Conservation (phyloP, 2,888 invertebrate genomes). For the Tetanocera ferruginea region DNA sequence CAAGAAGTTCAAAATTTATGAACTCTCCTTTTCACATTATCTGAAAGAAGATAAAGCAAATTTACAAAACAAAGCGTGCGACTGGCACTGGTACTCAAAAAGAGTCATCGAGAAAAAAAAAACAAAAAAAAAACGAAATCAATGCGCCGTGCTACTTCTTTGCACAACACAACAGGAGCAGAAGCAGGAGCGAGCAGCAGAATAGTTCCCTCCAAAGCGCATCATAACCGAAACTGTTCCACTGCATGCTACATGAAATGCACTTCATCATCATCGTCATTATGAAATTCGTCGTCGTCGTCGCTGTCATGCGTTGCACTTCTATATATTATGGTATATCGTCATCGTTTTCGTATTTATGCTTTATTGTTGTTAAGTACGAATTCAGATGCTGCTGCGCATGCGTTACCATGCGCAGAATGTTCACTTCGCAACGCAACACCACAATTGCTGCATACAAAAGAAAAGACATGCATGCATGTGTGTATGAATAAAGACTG, state of each 20-base stretch:
- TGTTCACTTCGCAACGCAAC: conserved; percentile 30
- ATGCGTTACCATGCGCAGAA: conserved; percentile 34
- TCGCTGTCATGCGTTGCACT: conserved; percentile 1
- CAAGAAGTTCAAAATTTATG: conserved; percentile 39
- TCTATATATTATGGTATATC: background rate
- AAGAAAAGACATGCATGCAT: background rate
- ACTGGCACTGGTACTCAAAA: background rate
- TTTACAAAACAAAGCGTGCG: conserved; percentile 40
- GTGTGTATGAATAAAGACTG: background rate
- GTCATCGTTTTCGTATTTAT: conserved; percentile 17
- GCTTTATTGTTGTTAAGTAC: conserved; percentile 32
- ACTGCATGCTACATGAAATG: conserved; percentile 8
- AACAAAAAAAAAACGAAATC: background rate
- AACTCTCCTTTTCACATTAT: conserved; percentile 42
- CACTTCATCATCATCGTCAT: conserved; percentile 33
- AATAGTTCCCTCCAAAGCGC: background rate
- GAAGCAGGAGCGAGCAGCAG: conserved; percentile 9
- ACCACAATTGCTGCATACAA: background rate
- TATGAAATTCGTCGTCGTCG: background rate
- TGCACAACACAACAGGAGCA: conserved; percentile 16
- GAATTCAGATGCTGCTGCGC: conserved; percentile 21
- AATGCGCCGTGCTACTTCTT: conserved; percentile 11
- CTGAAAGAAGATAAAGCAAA: conserved; percentile 40
- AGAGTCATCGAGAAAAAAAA: background rate
- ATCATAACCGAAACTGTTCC: background rate